Base-by-base conservation (phyloP, 2,888 invertebrate species). In the Sinhomidia bicolor region DNA sequence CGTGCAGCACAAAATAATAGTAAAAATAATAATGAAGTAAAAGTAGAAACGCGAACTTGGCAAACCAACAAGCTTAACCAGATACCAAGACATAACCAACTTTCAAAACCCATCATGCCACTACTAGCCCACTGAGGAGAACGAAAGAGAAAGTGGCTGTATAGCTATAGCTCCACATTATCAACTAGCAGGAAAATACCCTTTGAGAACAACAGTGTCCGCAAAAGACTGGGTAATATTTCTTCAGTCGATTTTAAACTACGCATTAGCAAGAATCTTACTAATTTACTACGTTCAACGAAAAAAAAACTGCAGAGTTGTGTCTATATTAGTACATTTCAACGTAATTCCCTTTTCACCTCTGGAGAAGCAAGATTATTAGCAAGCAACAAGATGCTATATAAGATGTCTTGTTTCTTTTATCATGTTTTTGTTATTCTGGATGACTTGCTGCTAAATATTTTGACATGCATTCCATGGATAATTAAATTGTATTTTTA, bases 121-220 rank as follows among this genome's bases (percentile, higher is more conserved):
- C 29, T 60, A 60, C 60, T 60, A 60, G 60, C 60, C 20, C 26
- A 60, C 60, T 23, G 23, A 60, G 60, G 12, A 60, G 23, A 60
- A 47, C 6, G 47, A 47, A 47, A 51, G 17, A 51, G 3, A 51
- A 51, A n/a, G 51, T n/a, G 51, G 17, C 4, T n/a, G 17, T 5
- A 17, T n/a, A n/a, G 17, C n/a, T 9, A 1, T 1, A 17, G 2
- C n/a, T 51, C 51, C 6, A 41, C 41, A n/a, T 51, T 17, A 51
- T 51, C 51, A 51, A 51, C 14, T n/a, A 17, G 0, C n/a, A 51
- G 1, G 51, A 17, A 51, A 51, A 51, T n/a, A 17, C 14, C 17
- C 3, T 51, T 17, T n/a, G 2, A 17, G 47, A 9, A 14, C 12
- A 12, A 2, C 6, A 12, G 12, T 17, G 14, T n/a, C 51, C 51